Percentiles rank a stretch among this genome's conserved stretches.
These are phyloP conservation scores for Tenthredo mesomela DNA, from an alignment of 2,888 invertebrate species.

Conservation along the genomic window DNA sequence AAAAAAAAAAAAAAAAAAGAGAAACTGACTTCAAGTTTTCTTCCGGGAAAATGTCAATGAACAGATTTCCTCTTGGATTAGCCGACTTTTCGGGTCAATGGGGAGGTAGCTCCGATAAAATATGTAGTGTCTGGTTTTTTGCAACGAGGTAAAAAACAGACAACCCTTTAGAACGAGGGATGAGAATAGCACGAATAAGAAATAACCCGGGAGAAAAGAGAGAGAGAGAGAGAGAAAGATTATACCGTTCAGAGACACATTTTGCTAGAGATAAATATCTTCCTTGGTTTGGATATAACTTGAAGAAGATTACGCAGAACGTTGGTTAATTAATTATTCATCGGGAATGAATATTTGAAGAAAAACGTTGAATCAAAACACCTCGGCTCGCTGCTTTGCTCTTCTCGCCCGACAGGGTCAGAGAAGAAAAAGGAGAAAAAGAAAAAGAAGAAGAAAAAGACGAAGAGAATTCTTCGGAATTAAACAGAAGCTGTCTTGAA, in stretches of 20 bases:
- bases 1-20: not conserved
- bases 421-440: not conserved
- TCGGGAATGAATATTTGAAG: conserved; percentile 27
- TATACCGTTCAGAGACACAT: not conserved
- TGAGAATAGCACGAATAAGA: not conserved
- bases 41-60: no score
- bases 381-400: not conserved
- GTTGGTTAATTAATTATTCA: conserved; percentile 42
- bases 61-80: conserved; percentile 6
- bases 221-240: not conserved
- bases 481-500: not conserved
- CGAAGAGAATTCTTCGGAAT: not conserved
- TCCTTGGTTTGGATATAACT: conserved; percentile 3
- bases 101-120: not conserved
- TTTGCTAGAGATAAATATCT: conserved; percentile 10
- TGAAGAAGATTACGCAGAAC: conserved; percentile 16
- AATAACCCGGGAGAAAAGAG: not conserved
- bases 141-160: not conserved
- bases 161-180: not conserved
- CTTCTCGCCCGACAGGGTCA: not conserved
- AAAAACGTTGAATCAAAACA: conserved; percentile 26
- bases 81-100: not conserved
- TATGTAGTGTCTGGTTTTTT: conserved; percentile 7
- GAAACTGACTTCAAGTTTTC: not conserved
- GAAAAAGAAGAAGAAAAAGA: not conserved